phyloP scores from a whole-genome alignment of 2,113 vertebrate species.

The Corythaixoides concolor region DNA sequence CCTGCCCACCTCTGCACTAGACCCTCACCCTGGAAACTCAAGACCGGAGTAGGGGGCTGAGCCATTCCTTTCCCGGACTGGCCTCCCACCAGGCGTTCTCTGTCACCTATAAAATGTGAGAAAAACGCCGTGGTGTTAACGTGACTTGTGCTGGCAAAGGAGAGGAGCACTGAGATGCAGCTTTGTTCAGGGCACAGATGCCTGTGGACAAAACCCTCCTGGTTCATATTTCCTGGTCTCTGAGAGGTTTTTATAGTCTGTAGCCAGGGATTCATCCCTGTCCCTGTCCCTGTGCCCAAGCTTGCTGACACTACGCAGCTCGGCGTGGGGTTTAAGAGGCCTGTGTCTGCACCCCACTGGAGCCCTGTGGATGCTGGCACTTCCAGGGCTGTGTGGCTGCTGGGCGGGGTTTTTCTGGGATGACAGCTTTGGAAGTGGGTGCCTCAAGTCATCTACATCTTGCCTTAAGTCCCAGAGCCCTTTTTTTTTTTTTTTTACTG shows the following conservation, averaged over 20 bases:
- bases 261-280: not conserved
- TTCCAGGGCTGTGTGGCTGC: not conserved
- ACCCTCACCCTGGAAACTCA: not conserved
- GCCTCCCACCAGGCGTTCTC: not conserved
- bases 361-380: not conserved
- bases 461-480: not conserved
- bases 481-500: not conserved
- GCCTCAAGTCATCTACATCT: constrained; percentile 43
- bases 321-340: not conserved
- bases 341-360: rapidly evolving
- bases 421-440: constrained; percentile 38
- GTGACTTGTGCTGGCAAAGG: not conserved
- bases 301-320: not conserved
- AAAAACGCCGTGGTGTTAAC: not conserved
- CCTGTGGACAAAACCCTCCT: constrained; percentile 16
- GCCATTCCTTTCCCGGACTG: not conserved
- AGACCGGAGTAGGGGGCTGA: not conserved
- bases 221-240: constrained; percentile 21
- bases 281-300: not conserved
- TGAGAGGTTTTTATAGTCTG: not conserved
- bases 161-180: not conserved
- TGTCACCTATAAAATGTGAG: not conserved
- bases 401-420: constrained; percentile 30
- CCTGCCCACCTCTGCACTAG: not conserved
- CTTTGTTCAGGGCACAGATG: constrained; percentile 42